phyloP scores from a whole-genome alignment of 2,888 invertebrate species.

The Cephus sareptanus region DNA sequence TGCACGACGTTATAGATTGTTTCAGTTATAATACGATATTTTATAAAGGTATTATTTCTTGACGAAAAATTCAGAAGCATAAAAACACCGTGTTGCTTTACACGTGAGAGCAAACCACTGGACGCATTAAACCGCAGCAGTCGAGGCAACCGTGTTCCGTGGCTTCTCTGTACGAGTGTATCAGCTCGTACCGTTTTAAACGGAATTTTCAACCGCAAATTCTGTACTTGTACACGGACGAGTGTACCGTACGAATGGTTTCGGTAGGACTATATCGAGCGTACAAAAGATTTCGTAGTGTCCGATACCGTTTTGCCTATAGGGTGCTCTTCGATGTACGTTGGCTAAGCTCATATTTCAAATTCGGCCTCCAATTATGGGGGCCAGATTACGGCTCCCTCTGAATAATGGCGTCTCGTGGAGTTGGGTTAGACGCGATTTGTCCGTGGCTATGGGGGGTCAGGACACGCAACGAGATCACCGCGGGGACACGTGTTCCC shows the following conservation, averaged over 20 bases:
- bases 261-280: background rate
- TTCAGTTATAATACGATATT: background rate
- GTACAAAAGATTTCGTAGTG: background rate
- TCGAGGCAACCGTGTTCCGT: background rate
- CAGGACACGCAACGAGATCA: constrained; percentile 21
- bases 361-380: constrained; percentile 37
- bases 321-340: background rate
- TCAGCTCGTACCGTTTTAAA: background rate
- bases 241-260: background rate
- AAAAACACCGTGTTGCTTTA: background rate
- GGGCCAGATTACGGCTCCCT: constrained; percentile 31
- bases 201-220: background rate
- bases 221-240: background rate
- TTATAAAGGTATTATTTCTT: background rate
- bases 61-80: background rate
- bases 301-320: background rate
- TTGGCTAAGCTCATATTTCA: constrained; percentile 5
- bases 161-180: background rate
- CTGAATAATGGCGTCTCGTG: constrained; percentile 34
- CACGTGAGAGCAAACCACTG: background rate
- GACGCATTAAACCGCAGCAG: background rate
- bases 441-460: constrained; percentile 35
- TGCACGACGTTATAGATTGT: background rate
- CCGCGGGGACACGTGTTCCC: constrained; percentile 27
- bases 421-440: constrained; percentile 26